These are phyloP conservation scores for Larimichthys polyactis DNA, from an alignment of 2,113 vertebrate species.

Conservation along the genomic window DNA sequence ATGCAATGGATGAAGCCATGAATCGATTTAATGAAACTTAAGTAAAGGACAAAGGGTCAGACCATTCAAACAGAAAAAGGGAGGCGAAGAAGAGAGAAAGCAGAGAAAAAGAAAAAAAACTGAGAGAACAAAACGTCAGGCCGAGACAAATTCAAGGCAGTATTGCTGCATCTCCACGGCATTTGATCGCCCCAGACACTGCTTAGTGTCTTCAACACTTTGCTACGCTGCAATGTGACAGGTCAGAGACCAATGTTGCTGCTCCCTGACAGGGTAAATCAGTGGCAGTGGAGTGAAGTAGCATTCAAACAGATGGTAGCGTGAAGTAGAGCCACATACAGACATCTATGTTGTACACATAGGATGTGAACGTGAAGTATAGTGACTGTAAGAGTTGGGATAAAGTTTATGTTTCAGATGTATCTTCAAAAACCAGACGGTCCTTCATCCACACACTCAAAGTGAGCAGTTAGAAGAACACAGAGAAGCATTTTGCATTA, in stretches of 20 bases:
- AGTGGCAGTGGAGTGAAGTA: constrained; percentile 36
- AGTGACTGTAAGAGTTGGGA: not conserved
- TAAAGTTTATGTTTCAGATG: not conserved
- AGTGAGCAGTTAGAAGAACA: too few species aligned
- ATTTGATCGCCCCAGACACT: constrained; percentile 38
- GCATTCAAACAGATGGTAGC: constrained; percentile 42
- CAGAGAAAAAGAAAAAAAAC: not conserved
- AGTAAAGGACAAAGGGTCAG: constrained; percentile 8
- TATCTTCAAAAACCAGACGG: not conserved
- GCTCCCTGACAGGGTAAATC: constrained; percentile 55
- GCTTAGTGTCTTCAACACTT: constrained; percentile 47
- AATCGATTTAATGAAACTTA: constrained; percentile 10
- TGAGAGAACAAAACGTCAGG: constrained; percentile 17
- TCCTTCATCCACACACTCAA: not conserved
- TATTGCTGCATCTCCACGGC: constrained; percentile 32
- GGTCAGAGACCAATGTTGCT: constrained; percentile 52
- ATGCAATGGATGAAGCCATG: not conserved
- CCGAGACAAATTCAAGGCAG: constrained; percentile 37
- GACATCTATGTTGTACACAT: not conserved
- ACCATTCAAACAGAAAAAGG: constrained; percentile 15
- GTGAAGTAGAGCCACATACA: constrained; percentile 37
- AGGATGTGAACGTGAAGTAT: not conserved
- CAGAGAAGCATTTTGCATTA: not conserved
- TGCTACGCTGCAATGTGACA: constrained; percentile 46
- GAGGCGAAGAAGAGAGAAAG: not conserved